Conservation (phyloP, 2,797 vertebrate genomes). For the Sebastes elongatus region DNA sequence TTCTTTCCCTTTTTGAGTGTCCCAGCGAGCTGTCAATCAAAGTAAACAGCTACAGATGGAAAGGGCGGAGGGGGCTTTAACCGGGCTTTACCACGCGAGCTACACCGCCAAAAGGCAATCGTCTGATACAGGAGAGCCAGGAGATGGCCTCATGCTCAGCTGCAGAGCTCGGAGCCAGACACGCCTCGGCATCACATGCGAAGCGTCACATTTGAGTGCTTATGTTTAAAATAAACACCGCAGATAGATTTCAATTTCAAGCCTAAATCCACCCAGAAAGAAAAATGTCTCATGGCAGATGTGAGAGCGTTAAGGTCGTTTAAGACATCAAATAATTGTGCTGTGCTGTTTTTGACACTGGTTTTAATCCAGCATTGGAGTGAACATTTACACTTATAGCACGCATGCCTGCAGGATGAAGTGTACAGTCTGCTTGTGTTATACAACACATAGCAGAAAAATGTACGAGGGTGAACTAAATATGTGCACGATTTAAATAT, state of each 20-base stretch:
- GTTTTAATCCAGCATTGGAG: conserved; percentile 24
- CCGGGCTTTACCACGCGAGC: conserved; percentile 45
- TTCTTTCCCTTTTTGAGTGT: conserved; percentile 44
- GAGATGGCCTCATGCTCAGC: conserved; percentile 62
- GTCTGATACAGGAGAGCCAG: conserved; percentile 54
- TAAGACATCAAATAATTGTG: conserved; percentile 32
- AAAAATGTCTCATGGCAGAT: conserved; percentile 25
- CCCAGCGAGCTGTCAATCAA: conserved; percentile 63
- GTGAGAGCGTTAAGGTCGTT: conserved; percentile 25
- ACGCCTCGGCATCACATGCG: conserved; percentile 48
- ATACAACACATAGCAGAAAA: not conserved
- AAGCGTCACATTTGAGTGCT: conserved; percentile 25
- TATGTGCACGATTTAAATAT: not conserved
- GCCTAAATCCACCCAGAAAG: conserved; percentile 8
- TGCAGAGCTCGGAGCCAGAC: conserved; percentile 48
- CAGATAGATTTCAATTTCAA: conserved; percentile 41
- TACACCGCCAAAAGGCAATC: conserved; percentile 52
- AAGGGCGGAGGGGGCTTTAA: conserved; percentile 50
- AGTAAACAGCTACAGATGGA: conserved; percentile 70
- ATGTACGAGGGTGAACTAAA: not conserved
- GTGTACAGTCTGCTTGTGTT: not conserved
- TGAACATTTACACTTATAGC: conserved; percentile 19
- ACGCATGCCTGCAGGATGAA: not conserved
- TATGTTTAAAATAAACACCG: conserved; percentile 50
- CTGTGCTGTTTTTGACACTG: conserved; percentile 14